These are phyloP conservation scores for Scaptomyza hsui DNA, from an alignment of 1,140 invertebrate species.

Conservation along the genomic window DNA sequence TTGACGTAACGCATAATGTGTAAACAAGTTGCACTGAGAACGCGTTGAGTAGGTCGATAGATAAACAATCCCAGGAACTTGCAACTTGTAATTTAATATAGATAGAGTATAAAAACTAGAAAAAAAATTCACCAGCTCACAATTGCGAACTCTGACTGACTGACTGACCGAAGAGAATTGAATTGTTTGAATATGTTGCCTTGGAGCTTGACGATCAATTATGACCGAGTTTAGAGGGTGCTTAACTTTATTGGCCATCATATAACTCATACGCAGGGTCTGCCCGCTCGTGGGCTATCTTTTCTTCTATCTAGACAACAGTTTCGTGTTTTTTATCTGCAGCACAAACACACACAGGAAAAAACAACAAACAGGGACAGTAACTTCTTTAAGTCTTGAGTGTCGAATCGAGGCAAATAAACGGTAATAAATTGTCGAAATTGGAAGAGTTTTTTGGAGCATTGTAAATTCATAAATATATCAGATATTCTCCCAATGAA, in stretches of 20 bases:
- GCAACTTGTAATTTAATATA: too few relatives aligned
- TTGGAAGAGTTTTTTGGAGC: conserved; percentile 71
- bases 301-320: conserved; percentile 64
- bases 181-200: neutral
- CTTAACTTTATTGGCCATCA: conserved; percentile 55
- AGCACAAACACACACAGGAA: conserved; percentile 11
- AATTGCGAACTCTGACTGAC: conserved; percentile 17
- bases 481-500: conserved; percentile 62
- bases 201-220: conserved; percentile 32
- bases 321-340: conserved; percentile 50
- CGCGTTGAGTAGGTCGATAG: conserved; percentile 56
- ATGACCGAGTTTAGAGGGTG: conserved; percentile 47
- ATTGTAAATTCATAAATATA: conserved; percentile 80
- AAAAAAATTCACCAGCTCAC: conserved; percentile 3
- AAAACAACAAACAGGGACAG: conserved; percentile 46
- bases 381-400: conserved; percentile 18
- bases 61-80: conserved; percentile 25
- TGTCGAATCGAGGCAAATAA: conserved; percentile 57
- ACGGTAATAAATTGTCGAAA: conserved; percentile 79
- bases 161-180: conserved; percentile 1
- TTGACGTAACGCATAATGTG: conserved; percentile 34
- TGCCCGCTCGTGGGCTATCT: conserved; percentile 64
- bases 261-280: conserved; percentile 63
- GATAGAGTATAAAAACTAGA: neutral
- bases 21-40: conserved; percentile 51